These are phyloP conservation scores for Parnassius mnemosyne DNA, from an alignment of 2,888 invertebrate genomes.

Conservation along the genomic window DNA sequence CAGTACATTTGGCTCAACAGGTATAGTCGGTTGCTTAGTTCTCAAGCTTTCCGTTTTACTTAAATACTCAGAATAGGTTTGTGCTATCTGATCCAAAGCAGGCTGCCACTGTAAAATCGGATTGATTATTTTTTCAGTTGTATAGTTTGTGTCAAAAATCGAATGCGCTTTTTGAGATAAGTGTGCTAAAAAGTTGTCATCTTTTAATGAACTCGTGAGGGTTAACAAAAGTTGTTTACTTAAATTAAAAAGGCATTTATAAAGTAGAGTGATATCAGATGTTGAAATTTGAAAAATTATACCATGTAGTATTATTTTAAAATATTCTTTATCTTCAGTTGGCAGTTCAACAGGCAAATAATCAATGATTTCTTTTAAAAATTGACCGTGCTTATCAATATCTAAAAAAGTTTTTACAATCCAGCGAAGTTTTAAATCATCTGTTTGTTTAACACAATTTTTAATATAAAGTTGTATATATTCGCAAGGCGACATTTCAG, in stretches of 20 bases:
- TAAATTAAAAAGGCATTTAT: constrained; percentile 68
- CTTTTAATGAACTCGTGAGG: constrained; percentile 65
- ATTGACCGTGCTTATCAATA: constrained; percentile 55
- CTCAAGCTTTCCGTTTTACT: constrained; percentile 54
- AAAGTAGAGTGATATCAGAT: constrained; percentile 52
- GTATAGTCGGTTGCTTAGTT: constrained; percentile 55
- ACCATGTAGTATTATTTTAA: constrained; percentile 58
- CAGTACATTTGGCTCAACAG: constrained; percentile 58
- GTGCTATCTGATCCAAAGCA: constrained; percentile 64
- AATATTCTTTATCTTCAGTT: constrained; percentile 58
- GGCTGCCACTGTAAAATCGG: constrained; percentile 75
- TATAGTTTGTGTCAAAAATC: constrained; percentile 73
- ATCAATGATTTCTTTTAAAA: constrained; percentile 50
- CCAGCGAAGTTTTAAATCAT: constrained; percentile 64
- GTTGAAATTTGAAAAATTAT: constrained; percentile 57
- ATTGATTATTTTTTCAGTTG: constrained; percentile 70
- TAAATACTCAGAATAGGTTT: constrained; percentile 56
- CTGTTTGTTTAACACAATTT: constrained; percentile 56
- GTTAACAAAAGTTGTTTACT: constrained; percentile 56
- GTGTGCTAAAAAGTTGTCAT: constrained; percentile 65
- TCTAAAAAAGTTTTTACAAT: constrained; percentile 63
- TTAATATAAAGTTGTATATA: constrained; percentile 65
- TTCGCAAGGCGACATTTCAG: constrained; percentile 58
- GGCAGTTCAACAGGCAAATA: constrained; percentile 53
- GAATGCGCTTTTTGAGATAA: constrained; percentile 69